Evolutionary conservation across 1,140 invertebrate species (phyloP).

Genomic region (Brachionus paranguensis): DNA sequence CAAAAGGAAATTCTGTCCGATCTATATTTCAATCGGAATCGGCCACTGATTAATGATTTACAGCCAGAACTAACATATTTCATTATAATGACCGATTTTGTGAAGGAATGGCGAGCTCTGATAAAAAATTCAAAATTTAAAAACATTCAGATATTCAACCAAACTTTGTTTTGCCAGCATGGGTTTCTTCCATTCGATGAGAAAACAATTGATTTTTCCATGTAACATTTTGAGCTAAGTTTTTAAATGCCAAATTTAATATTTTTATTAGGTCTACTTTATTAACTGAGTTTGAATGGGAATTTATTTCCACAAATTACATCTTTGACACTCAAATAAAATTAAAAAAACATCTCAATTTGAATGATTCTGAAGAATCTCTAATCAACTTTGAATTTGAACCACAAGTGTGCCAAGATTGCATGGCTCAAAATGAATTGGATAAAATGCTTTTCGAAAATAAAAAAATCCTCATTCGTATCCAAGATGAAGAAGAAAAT

Average conservation of each 20-base stretch:
- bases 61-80: neutral
- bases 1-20: conserved; percentile 9
- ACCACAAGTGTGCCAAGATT: neutral
- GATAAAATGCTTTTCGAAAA: conserved; percentile 22
- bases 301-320: neutral
- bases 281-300: neutral
- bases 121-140: conserved; percentile 23
- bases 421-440: neutral
- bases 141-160: neutral
- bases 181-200: neutral
- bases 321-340: neutral
- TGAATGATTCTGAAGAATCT: neutral
- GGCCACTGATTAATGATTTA: neutral
- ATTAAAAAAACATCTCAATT: neutral
- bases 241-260: neutral
- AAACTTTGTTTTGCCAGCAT: neutral
- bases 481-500: neutral
- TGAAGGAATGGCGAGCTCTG: conserved; percentile 20
- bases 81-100: conserved; percentile 18
- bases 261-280: neutral
- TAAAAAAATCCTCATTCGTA: conserved; percentile 21
- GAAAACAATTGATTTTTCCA: neutral
- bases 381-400: neutral
- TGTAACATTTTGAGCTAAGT: neutral
- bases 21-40: neutral